Conservation (phyloP, 1,140 invertebrate genomes). For the Macrobrachium rosenbergii region DNA sequence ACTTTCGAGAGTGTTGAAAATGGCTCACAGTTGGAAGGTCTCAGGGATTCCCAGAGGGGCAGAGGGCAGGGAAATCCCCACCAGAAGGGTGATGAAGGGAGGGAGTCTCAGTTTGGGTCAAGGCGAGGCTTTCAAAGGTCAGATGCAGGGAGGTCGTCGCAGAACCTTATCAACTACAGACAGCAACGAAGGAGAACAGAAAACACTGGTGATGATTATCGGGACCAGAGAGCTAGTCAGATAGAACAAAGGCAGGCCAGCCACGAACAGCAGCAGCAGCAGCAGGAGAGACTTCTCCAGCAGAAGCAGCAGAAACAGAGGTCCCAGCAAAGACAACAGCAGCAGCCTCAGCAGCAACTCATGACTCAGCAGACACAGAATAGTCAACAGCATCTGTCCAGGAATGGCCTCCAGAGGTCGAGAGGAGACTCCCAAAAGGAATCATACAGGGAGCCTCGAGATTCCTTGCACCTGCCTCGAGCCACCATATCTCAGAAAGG, state of each 20-base stretch:
- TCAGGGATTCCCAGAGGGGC: not conserved
- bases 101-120: not conserved
- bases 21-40: not conserved
- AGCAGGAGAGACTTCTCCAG: not conserved
- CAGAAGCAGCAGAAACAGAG: not conserved
- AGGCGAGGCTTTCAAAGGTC: not conserved
- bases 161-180: not conserved
- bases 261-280: not conserved
- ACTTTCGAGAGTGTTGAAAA: slow-evolving; percentile 39
- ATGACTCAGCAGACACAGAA: not conserved
- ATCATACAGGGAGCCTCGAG: slow-evolving; percentile 32
- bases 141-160: not conserved
- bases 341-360: slow-evolving; percentile 3
- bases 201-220: too few relatives aligned
- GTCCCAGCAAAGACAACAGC: slow-evolving; percentile 8
- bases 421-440: not conserved
- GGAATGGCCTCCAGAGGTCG: not conserved
- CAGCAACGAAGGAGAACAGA: not conserved
- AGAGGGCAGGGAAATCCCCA: not conserved
- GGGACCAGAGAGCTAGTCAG: not conserved
- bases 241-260: not conserved
- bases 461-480: slow-evolving; percentile 42
- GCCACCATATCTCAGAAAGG: slow-evolving; percentile 6
- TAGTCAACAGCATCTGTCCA: not conserved
- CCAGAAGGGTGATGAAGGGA: not conserved